Base-by-base conservation (phyloP, 2,888 invertebrate genomes). In the Lithophane semibrunnea region DNA sequence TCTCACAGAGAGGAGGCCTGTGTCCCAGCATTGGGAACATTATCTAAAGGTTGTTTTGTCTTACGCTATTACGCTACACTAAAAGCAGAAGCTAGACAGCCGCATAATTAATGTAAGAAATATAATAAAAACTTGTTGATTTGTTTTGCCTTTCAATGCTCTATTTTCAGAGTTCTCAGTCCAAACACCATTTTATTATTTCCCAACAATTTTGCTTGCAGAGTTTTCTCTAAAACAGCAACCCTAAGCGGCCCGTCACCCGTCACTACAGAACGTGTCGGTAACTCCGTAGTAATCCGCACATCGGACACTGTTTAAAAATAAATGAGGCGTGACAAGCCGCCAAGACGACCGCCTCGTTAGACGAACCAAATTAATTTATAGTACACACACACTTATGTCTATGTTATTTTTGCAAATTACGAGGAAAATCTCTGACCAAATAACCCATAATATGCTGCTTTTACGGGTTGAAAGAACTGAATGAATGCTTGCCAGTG, bases 291-390 rank as follows among this genome's bases (percentile, higher is more conserved):
- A 84, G 81, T 84, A 71, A 75, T 84, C 88, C 75, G 70, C 67
- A 78, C 88, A 80, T 84, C 77, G 84, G 82, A 81, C 87, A 80
- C 77, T 84, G 94, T 94, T 94, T 94, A 94, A 94, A 95, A 95
- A 95, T 95, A 95, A 94, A 95, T 93, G 91, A 93, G 88, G 91
- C 90, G 93, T 92, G 91, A 92, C 92, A 87, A 71, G 73, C 73
- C 61, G 90, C 91, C 88, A 75, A 84, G 82, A 88, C 85, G 79
- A 84, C 77, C 86, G 84, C 86, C 91, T 93, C 93, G 92, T 93
- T 92, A 93, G 90, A 82, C 76, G 84, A 80, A 78, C 86, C 84
- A 88, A 91, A 92, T 92, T 93, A 92, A 93, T 93, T 92, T 93
- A 91, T 73, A 73, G 13, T 61, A 69, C 77, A 80, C 71, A 81